Base-by-base conservation (phyloP, 2,113 vertebrate species). In the Vicugna pacos region DNA sequence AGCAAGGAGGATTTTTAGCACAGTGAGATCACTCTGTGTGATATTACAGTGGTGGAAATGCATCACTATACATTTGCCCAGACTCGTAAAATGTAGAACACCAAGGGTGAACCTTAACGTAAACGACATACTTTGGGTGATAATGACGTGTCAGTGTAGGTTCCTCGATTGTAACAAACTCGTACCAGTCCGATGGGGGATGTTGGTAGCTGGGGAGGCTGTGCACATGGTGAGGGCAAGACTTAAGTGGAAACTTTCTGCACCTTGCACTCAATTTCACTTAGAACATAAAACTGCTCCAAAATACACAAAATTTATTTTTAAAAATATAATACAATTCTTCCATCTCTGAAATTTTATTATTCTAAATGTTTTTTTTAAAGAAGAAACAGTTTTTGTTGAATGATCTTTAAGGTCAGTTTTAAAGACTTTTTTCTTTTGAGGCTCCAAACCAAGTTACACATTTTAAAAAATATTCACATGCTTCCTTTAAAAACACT, bases 291-390 rank as follows among this genome's bases (percentile, higher is more conserved):
- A 73, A 64, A 73, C 26, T 81, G 42, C 84, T 26, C 13, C 42
- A 26, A 94, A n/a, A 79, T 42, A 42, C 50, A 28, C 52, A 60
- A 77, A 48, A 52, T 60, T 17, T 35, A 17, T 17, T 60, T 35
- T 38, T 48, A 79, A 79, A 93, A 69, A 86, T 22, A 16, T 32
- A 72, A 73, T 26, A 32, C 52, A 26, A 69, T 22, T 13, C 7
- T 62, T 13, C 7, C 52, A 70, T 6, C 13, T 20, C 32, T 72
- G n/a, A 94, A 81, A 54, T 94, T 62, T 50, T 72, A 32, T 72
- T 22, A 94, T 50, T 93, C 30, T n/a, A 87, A 70, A 38, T 93
- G 22, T 62, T 60, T 35, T 35, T 35, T 64, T 72, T 46, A n/a
- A 72, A 46, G 17, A 67, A 35, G 7, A 62, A 73, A 19, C 28